Base-by-base conservation (phyloP, 2,113 vertebrate species). In the Nestor notabilis region DNA sequence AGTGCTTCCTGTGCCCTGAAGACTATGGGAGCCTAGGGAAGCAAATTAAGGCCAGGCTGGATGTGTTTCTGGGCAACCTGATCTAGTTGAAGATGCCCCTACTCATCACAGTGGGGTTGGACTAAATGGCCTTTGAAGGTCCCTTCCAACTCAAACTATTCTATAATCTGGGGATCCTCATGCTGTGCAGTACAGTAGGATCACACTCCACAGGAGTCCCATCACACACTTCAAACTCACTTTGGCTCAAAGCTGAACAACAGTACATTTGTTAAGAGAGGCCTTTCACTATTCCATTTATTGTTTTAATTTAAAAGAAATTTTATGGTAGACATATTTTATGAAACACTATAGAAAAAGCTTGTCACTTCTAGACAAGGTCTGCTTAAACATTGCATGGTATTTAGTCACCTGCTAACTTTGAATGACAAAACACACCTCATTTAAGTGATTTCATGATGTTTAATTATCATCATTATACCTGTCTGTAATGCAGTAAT, bases 141-240 rank as follows among this genome's bases (percentile, higher is more conserved):
- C 56, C 21, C 33, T 58, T 58, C 56, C 21, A 58, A 35, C 56
- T 21, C 33, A 58, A 58, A 24, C 9, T 58, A 58, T 35, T 35
- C 33, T 58, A 24, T 35, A 33, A 24, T 20, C 3, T 39, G 24
- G 31, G 52, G 35, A 56, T 46, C 29, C 28, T 68, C 0, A 0
- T 56, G 49, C 31, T 63, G 4, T 23, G 47, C 2, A 4, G 17
- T 55, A 44, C 33, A 60, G 46, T 10, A 72, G 12, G 0, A 2
- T 44, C 33, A 29, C 46, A 25, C 41, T 61, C 41, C 27, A 25
- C 16, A 39, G 21, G 25, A 65, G 21, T 53, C 47, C 19, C 13
- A 43, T 41, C 13, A 29, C 20, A 86, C 20, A 50, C 18, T 33
- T 70, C 55, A 70, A 49, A 65, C 11, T 55, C 43, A 14, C 13